phyloP scores from a whole-genome alignment of 2,797 vertebrate genomes.

The Coccyzus lansbergi region DNA sequence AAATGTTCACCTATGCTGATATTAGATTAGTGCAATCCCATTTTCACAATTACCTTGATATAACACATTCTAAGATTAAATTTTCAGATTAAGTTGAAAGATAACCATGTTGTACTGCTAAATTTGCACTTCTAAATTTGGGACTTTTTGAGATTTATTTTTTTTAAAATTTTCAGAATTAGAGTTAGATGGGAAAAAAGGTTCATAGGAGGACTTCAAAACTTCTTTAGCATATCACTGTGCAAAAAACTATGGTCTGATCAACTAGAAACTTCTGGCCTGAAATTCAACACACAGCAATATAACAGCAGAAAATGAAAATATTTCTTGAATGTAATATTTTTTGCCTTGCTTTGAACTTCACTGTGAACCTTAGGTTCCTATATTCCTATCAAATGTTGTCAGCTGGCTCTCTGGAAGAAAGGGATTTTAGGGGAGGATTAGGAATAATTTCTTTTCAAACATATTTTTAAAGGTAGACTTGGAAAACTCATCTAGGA shows the following conservation, averaged over 20 bases:
- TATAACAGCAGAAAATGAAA: not conserved
- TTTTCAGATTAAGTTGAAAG: not conserved
- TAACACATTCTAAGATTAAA: not conserved
- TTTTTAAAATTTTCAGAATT: not conserved
- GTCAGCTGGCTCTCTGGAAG: not conserved
- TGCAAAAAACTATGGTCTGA: not conserved
- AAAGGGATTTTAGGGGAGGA: not conserved
- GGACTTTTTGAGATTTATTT: fast-evolving
- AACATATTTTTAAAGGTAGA: not conserved
- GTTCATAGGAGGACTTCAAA: not conserved
- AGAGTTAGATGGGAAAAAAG: not conserved
- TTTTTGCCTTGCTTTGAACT: not conserved
- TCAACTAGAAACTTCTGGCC: not conserved
- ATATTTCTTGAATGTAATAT: not conserved
- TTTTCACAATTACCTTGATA: not conserved
- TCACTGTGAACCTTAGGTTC: not conserved
- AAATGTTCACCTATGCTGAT: not conserved
- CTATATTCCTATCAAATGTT: not conserved
- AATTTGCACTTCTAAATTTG: too few species aligned
- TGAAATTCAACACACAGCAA: not conserved
- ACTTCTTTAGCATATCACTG: not conserved
- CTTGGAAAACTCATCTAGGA: not conserved
- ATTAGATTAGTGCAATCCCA: not conserved
- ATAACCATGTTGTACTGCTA: fast-evolving
- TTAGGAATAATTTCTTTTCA: not conserved